Base-by-base conservation (phyloP, 2,113 vertebrate genomes). In the Corythornis vintsioides region DNA sequence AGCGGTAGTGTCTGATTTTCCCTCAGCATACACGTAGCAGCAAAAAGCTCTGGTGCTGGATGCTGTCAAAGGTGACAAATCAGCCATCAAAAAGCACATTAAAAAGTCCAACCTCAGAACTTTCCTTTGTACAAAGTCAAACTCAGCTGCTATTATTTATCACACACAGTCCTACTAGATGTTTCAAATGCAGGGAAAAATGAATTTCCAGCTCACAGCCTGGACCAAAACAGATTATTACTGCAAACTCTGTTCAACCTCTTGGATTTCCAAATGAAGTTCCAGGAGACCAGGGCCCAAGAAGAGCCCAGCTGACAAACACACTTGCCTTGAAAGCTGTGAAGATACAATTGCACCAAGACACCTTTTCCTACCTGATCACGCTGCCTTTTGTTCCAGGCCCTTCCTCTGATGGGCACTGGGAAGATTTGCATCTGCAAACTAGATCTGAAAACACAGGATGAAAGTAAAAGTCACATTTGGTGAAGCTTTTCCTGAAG, bases 361-460 rank as follows among this genome's bases (percentile, higher is more conserved):
- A 45, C 29, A 15, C 25, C 56, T 45, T n/a, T 28, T 2, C 1
- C 31, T 4, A 31, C 0, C 0, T 8, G 42, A 17, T 14, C 43
- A 14, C 1, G 1, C 18, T 43, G 29, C 38, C 67, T 42, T 21
- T 25, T 42, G 61, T 33, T 28, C 47, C 53, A 35, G 13, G 2
- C 16, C 42, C 13, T 3, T 77, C 66, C 63, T 40, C 63, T 28
- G 29, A 17, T 6, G 33, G 38, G 50, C 2, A 0, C 50, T 10
- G 19, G 35, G 56, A 72, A 53, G 70, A 29, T 28, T 15, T 45
- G 53, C 57, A 31, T 7, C 70, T 72, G 53, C 25, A 59, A 87
- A 38, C 66, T 16, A 38, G 25, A 47, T 12, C 25, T 76, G 59
- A 52, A 75, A 87, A 75, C 3, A 50, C 12, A 70, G 59, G 18